These are phyloP conservation scores for Parambassis ranga DNA, from an alignment of 2,797 vertebrate species.

Conservation along the genomic window DNA sequence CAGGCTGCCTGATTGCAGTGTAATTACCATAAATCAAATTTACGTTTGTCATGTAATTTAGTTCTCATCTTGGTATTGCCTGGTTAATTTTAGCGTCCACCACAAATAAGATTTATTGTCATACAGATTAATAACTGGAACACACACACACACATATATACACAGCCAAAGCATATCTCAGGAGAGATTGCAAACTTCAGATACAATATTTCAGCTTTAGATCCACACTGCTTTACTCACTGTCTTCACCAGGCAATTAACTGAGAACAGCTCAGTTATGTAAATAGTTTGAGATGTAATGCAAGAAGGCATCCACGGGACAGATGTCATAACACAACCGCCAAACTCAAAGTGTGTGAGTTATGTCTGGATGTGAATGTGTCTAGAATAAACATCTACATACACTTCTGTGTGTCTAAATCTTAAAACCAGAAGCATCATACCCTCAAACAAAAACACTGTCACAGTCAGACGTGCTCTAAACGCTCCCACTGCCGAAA, in stretches of 20 bases:
- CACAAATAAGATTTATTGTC: constrained; percentile 68
- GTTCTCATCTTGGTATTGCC: constrained; percentile 61
- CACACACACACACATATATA: background rate
- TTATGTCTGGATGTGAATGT: background rate
- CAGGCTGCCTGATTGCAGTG: constrained; percentile 53
- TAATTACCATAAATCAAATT: constrained; percentile 79
- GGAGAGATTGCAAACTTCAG: constrained; percentile 38
- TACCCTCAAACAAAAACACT: background rate
- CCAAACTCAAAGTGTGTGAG: background rate
- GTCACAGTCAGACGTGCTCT: background rate
- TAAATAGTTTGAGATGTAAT: constrained; percentile 1
- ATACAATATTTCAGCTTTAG: constrained; percentile 9
- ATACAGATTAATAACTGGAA: constrained; percentile 65
- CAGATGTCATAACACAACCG: constrained; percentile 1
- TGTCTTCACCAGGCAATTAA: constrained; percentile 10
- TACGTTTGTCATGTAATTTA: constrained; percentile 75
- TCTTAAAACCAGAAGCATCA: background rate
- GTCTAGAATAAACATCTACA: background rate
- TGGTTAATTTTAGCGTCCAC: constrained; percentile 69
- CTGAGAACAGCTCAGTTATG: constrained; percentile 1
- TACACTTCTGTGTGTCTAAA: background rate
- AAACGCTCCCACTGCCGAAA: constrained; percentile 8
- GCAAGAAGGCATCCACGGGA: background rate
- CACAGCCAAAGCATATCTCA: constrained; percentile 22
- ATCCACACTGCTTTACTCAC: background rate